Evolutionary conservation across 2,797 vertebrate genomes (phyloP).

Genomic region (Protonibea diacanthus): DNA sequence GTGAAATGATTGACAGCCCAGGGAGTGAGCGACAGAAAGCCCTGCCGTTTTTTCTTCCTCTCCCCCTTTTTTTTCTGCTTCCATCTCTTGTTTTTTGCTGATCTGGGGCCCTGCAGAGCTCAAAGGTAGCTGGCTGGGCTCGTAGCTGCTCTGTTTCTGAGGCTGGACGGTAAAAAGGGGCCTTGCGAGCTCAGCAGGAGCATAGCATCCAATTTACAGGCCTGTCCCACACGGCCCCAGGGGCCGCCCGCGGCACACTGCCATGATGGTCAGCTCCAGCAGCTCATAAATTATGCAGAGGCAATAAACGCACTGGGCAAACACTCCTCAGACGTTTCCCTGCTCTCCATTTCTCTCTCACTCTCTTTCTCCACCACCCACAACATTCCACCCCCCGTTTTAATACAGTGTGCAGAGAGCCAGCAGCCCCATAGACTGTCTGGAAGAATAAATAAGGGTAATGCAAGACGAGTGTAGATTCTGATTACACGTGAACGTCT

Average conservation of each 20-base stretch:
- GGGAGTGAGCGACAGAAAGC: conserved; percentile 82
- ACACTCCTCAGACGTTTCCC: conserved; percentile 85
- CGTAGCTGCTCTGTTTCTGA: conserved; percentile 86
- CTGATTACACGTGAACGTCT: conserved; percentile 44
- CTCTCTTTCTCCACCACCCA: conserved; percentile 54
- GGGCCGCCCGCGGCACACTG: conserved; percentile 91
- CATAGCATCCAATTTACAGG: conserved; percentile 95
- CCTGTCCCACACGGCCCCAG: conserved; percentile 89
- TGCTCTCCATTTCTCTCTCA: conserved; percentile 68
- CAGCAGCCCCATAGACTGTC: conserved; percentile 75
- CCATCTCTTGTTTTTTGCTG: conserved; percentile 79
- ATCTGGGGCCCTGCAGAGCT: conserved; percentile 84
- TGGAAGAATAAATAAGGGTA: conserved; percentile 62
- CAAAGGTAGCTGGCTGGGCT: conserved; percentile 85
- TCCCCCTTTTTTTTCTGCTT: conserved; percentile 34
- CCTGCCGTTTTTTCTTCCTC: conserved; percentile 64
- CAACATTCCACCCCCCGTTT: conserved; percentile 76
- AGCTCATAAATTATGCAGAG: conserved; percentile 97
- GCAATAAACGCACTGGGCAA: conserved; percentile 95
- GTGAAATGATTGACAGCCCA: conserved; percentile 89
- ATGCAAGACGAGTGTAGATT: conserved; percentile 52
- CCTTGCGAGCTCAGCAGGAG: conserved; percentile 90
- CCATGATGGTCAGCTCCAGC: conserved; percentile 91
- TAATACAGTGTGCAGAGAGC: conserved; percentile 74
- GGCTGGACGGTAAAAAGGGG: conserved; percentile 84